Conservation (phyloP, 2,888 invertebrate genomes). For the Cybosia mesomella region DNA sequence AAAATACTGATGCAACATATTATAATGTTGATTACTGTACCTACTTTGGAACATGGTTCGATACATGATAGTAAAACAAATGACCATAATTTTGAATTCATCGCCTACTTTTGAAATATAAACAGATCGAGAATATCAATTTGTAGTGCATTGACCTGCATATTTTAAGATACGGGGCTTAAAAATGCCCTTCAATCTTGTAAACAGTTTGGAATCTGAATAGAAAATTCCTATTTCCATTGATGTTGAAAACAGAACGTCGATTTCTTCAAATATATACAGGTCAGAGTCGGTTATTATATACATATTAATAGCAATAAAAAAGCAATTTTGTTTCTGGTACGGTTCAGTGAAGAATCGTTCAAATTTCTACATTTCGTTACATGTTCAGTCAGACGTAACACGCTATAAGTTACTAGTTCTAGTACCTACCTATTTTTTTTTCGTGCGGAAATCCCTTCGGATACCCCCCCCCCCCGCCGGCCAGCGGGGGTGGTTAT, state of each 20-base stretch:
- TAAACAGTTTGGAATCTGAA: slow-evolving; percentile 4
- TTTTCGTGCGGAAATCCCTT: no score
- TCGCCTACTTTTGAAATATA: slow-evolving; percentile 23
- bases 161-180: slow-evolving; percentile 9
- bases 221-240: slow-evolving; percentile 15
- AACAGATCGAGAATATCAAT: slow-evolving; percentile 21
- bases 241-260: background rate
- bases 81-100: slow-evolving; percentile 27
- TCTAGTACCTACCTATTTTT: no score
- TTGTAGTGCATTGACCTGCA: slow-evolving; percentile 21
- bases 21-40: slow-evolving; percentile 51
- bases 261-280: slow-evolving; percentile 34
- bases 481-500: no score
- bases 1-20: slow-evolving; percentile 54
- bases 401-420: slow-evolving; percentile 58
- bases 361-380: slow-evolving; percentile 71
- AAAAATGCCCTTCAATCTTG: slow-evolving; percentile 14
- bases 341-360: slow-evolving; percentile 52
- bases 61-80: slow-evolving; percentile 31
- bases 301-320: slow-evolving; percentile 19
- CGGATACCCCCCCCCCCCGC: no score
- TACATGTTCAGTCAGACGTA: slow-evolving; percentile 67
- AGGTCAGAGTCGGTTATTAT: slow-evolving; percentile 13
- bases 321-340: slow-evolving; percentile 50
- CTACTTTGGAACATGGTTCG: slow-evolving; percentile 33